Conservation (phyloP, 2,113 vertebrate species). For the Aspiorhynchus laticeps region DNA sequence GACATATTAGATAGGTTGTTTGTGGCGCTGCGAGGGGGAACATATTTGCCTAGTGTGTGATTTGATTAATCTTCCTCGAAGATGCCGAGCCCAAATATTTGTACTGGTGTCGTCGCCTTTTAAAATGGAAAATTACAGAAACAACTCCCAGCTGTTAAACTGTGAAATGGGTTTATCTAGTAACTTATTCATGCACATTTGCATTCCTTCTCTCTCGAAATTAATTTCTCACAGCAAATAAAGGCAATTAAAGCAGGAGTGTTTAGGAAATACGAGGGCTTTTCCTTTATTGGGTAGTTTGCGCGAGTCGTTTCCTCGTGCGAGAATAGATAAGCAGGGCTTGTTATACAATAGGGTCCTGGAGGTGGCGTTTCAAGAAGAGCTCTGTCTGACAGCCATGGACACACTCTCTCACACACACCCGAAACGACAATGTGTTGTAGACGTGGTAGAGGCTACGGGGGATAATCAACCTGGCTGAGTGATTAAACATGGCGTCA, state of each 20-base stretch:
- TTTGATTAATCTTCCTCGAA: slow-evolving; percentile 70
- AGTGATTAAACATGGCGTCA: slow-evolving; percentile 56
- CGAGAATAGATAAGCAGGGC: neutral
- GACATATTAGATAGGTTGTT: slow-evolving; percentile 45
- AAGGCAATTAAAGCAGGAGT: slow-evolving; percentile 66
- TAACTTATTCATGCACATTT: slow-evolving; percentile 76
- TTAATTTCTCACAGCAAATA: slow-evolving; percentile 68
- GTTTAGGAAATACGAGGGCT: slow-evolving; percentile 21
- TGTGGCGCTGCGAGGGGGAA: slow-evolving; percentile 50
- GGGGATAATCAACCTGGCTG: slow-evolving; percentile 45
- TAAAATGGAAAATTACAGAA: slow-evolving; percentile 79
- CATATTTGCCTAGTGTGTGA: slow-evolving; percentile 57
- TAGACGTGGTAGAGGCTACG: slow-evolving; percentile 36
- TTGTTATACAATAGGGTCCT: slow-evolving; percentile 34
- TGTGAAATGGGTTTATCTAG: slow-evolving; percentile 71
- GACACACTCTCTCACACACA: neutral
- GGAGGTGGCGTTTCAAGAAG: slow-evolving; percentile 29
- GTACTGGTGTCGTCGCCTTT: slow-evolving; percentile 77
- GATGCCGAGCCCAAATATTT: slow-evolving; percentile 70
- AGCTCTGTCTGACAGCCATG: slow-evolving; percentile 27
- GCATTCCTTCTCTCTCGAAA: slow-evolving; percentile 50
- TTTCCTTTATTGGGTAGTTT: slow-evolving; percentile 17
- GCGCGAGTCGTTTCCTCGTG: neutral
- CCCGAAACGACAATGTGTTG: neutral
- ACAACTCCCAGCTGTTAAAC: slow-evolving; percentile 80